Evolutionary conservation across 1,140 invertebrate genomes (phyloP), one percentile per base, ranked within the genome.

Genomic region (Coboldia fuscipes): DNA sequence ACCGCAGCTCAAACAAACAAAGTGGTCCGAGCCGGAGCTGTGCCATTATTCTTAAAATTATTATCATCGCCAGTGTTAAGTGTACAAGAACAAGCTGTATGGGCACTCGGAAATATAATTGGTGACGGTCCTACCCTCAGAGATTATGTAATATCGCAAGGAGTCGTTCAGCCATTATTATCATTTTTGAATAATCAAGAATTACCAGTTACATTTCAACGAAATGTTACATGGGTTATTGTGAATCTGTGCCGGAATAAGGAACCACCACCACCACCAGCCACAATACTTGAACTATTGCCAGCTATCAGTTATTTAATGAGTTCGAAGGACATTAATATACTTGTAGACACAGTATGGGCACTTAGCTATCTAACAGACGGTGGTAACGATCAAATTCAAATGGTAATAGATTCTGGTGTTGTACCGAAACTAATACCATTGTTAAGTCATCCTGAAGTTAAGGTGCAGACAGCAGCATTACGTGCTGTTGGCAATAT

Each of bases 261-360:
- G 64, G 86, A 94, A 50, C 88, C 89, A 19, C 80, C 88, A 8
- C 84, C 84, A 43, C 70, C 79, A 42, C 65, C 75, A 33, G 63
- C 71, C 45, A 93, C 88, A 6, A 92, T 97, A 42, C 66, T 75
- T 47, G 82, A 93, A 58, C 77, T 98, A 50, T 67, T 99, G 43
- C 93, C 94, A 30, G 90, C 93, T 31, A 69, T 99, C 15, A 81
- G 81, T 55, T 62, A 82, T 46, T 71, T 99, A 14, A 97, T 98
- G 45, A 80, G 90, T 61, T 90, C 97, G 57, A 74, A 70, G 41
- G 94, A 98, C 62, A 80, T 81, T 31, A 96, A 90, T 67, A 96
- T 98, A 49, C 65, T 98, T 46, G 89, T 98, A 32, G 94, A 99
- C 55, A 97, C 94, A 31, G 88, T 98, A 24, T 99, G 94, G 96